Percentiles rank a stretch among this genome's conserved stretches.
These are phyloP conservation scores for Trichopria drosophilae DNA, from an alignment of 2,888 invertebrate genomes.

Conservation along the genomic window DNA sequence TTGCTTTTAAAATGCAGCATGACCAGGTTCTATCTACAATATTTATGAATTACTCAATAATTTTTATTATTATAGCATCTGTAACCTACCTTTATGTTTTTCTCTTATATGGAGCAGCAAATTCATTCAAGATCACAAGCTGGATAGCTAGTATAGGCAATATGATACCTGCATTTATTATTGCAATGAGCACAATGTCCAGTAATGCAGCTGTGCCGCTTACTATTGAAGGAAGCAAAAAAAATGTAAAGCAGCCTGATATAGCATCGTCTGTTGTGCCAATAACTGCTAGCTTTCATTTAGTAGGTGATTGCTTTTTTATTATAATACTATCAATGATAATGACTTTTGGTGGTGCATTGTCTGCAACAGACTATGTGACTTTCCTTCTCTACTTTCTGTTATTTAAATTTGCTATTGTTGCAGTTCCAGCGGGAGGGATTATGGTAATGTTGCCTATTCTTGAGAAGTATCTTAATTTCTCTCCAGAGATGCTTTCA, in stretches of 20 bases:
- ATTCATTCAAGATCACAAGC: slow-evolving; percentile 13
- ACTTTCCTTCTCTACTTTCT: slow-evolving; percentile 15
- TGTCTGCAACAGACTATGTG: slow-evolving; percentile 13
- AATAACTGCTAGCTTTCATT: slow-evolving; percentile 15
- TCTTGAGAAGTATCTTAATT: slow-evolving; percentile 13
- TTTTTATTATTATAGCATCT: slow-evolving; percentile 16
- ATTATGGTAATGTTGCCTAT: slow-evolving; percentile 23
- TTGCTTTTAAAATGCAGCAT: slow-evolving; percentile 17
- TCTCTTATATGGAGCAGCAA: slow-evolving; percentile 14
- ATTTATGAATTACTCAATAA: slow-evolving; percentile 12
- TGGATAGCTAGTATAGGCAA: slow-evolving; percentile 14
- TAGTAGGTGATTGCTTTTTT: slow-evolving; percentile 17
- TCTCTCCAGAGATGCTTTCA: slow-evolving; percentile 19
- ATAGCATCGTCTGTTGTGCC: slow-evolving; percentile 16
- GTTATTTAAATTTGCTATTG: slow-evolving; percentile 18
- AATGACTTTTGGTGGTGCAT: too few relatives aligned
- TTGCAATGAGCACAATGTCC: slow-evolving; percentile 17
- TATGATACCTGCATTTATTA: slow-evolving; percentile 17
- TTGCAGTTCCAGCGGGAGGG: slow-evolving; percentile 17
- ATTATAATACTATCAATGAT: slow-evolving; percentile 12
- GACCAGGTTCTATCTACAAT: slow-evolving; percentile 11
- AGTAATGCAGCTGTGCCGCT: slow-evolving; percentile 15
- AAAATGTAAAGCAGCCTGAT: slow-evolving; percentile 14
- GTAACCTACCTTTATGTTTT: slow-evolving; percentile 12
- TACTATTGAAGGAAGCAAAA: slow-evolving; percentile 10